Conservation (phyloP, 2,888 invertebrate genomes). For the Philonicus albiceps region DNA sequence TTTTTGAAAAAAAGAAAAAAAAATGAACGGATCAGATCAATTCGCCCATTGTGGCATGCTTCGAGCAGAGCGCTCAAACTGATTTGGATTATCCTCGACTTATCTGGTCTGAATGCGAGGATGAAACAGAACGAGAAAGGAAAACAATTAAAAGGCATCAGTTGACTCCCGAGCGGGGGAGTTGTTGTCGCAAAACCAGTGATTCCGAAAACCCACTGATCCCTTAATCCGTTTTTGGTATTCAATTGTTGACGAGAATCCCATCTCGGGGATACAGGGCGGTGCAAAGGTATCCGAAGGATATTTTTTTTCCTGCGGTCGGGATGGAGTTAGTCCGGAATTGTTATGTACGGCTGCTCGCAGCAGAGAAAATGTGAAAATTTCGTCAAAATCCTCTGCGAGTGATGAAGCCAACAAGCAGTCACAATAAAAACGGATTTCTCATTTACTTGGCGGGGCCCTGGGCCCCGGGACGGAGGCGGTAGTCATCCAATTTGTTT, state of each 20-base stretch:
- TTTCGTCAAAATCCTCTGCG: slow-evolving; percentile 6
- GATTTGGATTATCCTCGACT: neutral
- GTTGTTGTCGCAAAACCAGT: slow-evolving; percentile 9
- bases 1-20: neutral
- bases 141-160: slow-evolving; percentile 7
- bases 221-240: slow-evolving; percentile 36
- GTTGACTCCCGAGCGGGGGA: neutral
- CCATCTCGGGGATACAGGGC: neutral
- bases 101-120: neutral
- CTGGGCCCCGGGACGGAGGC: neutral
- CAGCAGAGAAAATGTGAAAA: slow-evolving; percentile 19
- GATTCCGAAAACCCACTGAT: slow-evolving; percentile 32
- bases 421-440: neutral
- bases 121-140: neutral
- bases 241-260: slow-evolving; percentile 27
- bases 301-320: neutral
- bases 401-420: slow-evolving; percentile 13
- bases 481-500: slow-evolving; percentile 25
- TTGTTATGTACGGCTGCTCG: neutral
- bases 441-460: neutral
- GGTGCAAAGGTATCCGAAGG: neutral
- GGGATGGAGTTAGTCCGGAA: neutral
- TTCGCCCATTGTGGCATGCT: neutral
- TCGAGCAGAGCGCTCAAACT: neutral
- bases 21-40: neutral